phyloP scores from a whole-genome alignment of 2,797 vertebrate genomes.

The Chelonia mydas region DNA sequence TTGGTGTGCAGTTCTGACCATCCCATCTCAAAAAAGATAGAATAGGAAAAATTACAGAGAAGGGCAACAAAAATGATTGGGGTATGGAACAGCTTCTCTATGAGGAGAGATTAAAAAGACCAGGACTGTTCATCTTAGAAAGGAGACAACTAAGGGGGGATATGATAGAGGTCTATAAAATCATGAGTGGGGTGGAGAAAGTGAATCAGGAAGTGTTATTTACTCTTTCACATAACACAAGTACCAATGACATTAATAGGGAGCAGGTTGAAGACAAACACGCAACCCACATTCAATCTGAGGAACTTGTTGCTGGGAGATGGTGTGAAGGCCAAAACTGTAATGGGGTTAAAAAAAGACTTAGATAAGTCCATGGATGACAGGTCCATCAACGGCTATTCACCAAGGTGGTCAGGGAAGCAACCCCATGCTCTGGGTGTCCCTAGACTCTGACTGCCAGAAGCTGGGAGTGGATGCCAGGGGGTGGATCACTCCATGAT shows the following conservation, averaged over 20 bases:
- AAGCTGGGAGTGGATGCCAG: too few species aligned
- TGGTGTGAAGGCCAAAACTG: background rate
- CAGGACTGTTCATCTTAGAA: background rate
- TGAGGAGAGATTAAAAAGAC: background rate
- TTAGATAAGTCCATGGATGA: background rate
- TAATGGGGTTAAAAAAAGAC: background rate
- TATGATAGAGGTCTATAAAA: too few species aligned
- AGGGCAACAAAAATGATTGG: background rate
- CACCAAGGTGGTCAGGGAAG: too few species aligned
- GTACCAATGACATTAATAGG: background rate
- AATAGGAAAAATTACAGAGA: background rate
- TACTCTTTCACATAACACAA: background rate
- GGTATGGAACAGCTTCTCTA: background rate
- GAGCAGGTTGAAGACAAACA: background rate
- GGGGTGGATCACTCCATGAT: too few species aligned
- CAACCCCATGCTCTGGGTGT: too few species aligned
- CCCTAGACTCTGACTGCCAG: too few species aligned
- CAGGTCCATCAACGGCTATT: background rate
- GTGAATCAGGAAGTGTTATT: background rate
- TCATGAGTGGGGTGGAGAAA: background rate
- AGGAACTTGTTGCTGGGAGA: background rate
- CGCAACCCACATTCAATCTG: background rate
- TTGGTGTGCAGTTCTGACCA: background rate
- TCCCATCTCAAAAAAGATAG: background rate
- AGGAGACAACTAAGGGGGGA: background rate